Evolutionary conservation across 2,797 vertebrate genomes (phyloP).

Genomic region (Enteromius thamalakanensis): DNA sequence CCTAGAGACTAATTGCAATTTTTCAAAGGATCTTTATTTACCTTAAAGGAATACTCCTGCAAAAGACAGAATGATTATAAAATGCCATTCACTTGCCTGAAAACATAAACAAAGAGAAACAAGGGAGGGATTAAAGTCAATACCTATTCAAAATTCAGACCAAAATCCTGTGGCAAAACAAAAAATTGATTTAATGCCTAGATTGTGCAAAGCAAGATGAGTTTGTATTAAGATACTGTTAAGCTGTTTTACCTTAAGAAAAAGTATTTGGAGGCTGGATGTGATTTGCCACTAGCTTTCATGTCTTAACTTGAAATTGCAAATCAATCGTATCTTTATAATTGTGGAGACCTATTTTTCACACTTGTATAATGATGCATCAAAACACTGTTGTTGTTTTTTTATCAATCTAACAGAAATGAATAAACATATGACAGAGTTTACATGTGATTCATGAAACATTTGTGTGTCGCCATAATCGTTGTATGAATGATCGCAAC

Average conservation of each 20-base stretch:
- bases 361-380: conserved; percentile 39
- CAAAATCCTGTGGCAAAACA: conserved; percentile 70
- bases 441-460: too few species aligned
- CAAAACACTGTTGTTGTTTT: too few species aligned
- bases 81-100: conserved; percentile 75
- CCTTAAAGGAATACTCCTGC: conserved; percentile 65
- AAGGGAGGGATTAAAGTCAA: conserved; percentile 7
- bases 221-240: conserved; percentile 68
- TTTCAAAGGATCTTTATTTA: conserved; percentile 64
- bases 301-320: conserved; percentile 46
- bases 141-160: conserved; percentile 62
- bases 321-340: conserved; percentile 56
- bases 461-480: too few species aligned
- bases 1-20: conserved; percentile 56
- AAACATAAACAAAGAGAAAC: conserved; percentile 64
- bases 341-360: conserved; percentile 45
- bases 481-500: too few species aligned
- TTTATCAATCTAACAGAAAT: too few species aligned
- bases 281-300: conserved; percentile 47
- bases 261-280: conserved; percentile 33
- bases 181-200: conserved; percentile 72
- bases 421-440: too few species aligned
- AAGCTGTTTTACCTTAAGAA: conserved; percentile 57
- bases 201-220: conserved; percentile 62
- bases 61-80: conserved; percentile 74